A percentile compares a stretch with the other conserved stretches of the same genome.
Conservation (phyloP, 2,113 vertebrate genomes). For the Chaetodon trifascialis region DNA sequence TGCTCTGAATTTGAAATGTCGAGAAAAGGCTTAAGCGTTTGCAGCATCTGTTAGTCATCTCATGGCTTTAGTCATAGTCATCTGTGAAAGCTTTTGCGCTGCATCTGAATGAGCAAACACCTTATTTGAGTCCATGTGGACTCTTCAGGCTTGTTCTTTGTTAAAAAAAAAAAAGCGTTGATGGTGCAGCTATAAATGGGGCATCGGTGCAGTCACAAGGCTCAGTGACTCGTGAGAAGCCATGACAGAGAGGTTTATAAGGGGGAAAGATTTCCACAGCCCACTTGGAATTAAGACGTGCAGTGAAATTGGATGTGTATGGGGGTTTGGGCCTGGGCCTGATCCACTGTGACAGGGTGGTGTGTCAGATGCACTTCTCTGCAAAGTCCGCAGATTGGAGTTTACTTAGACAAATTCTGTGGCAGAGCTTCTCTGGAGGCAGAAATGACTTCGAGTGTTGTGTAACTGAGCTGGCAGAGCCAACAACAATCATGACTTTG, state of each 20-base stretch:
- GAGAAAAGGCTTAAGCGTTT: constrained; percentile 54
- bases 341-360: constrained; percentile 56
- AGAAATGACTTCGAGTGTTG: constrained; percentile 39
- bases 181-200: constrained; percentile 51
- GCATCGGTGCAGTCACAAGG: constrained; percentile 27
- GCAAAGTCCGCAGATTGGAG: constrained; percentile 49
- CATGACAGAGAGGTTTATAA: constrained; percentile 57
- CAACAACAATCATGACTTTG: constrained; percentile 16
- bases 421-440: constrained; percentile 28
- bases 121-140: constrained; percentile 49
- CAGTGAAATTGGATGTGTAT: constrained; percentile 49
- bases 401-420: constrained; percentile 26
- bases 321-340: constrained; percentile 38
- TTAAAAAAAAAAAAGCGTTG: constrained; percentile 40
- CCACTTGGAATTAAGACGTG: constrained; percentile 51
- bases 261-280: constrained; percentile 35
- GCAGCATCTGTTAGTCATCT: constrained; percentile 63
- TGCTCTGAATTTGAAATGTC: constrained; percentile 12
- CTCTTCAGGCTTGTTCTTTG: constrained; percentile 33
- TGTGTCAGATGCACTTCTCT: constrained; percentile 54
- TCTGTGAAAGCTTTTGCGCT: constrained; percentile 44
- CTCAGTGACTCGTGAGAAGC: constrained; percentile 60
- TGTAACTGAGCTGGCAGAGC: constrained; percentile 29
- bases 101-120: constrained; percentile 56
- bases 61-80: constrained; percentile 45